phyloP scores from a whole-genome alignment of 2,888 invertebrate species.

The Plebejus argus region DNA sequence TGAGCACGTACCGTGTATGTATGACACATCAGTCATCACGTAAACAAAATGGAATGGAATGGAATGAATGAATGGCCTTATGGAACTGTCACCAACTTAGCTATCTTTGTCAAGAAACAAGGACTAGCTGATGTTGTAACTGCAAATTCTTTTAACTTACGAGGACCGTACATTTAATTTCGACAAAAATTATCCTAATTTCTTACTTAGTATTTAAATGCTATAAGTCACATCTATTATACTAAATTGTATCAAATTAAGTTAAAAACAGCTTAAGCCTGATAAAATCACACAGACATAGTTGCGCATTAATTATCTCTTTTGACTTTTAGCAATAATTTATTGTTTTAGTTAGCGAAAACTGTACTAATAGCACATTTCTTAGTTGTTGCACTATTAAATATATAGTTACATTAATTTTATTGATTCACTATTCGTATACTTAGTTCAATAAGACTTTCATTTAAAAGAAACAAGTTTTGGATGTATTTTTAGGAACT shows the following conservation, averaged over 20 bases:
- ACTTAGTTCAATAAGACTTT: not conserved
- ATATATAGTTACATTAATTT: not conserved
- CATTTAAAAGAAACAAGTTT: not conserved
- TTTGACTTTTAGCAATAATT: no score
- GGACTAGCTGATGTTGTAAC: not conserved
- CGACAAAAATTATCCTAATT: no score
- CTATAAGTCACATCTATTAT: no score
- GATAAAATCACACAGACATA: no score
- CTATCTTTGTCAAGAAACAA: not conserved
- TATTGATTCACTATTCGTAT: not conserved
- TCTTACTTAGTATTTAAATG: no score
- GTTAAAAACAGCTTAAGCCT: no score
- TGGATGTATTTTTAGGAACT: constrained; percentile 6
- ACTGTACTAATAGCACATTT: no score
- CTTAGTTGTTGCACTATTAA: not conserved
- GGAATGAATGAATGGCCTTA: no score
- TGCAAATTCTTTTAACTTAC: not conserved
- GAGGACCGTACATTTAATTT: not conserved
- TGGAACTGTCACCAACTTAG: not conserved
- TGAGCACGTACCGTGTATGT: not conserved
- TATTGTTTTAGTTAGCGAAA: no score
- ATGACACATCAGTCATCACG: constrained; percentile 5
- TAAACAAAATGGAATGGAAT: constrained; percentile 12
- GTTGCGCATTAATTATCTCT: no score
- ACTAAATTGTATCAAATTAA: no score